phyloP scores from a whole-genome alignment of 2,113 vertebrate species.

The Tyto alba region DNA sequence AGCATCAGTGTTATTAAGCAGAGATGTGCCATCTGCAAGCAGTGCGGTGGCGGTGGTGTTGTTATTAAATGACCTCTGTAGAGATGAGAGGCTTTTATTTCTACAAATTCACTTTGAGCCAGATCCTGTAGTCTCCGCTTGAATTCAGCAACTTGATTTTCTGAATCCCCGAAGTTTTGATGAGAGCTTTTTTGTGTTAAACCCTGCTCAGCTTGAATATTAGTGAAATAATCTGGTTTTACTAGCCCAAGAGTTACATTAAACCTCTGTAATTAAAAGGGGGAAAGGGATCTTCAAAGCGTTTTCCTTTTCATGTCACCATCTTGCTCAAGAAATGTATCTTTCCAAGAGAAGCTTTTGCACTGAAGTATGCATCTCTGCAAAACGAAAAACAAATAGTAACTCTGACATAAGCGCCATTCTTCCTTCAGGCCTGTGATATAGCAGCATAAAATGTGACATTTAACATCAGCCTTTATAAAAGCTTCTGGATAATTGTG shows the following conservation, averaged over 20 bases:
- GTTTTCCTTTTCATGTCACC: not conserved
- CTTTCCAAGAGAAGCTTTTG: not conserved
- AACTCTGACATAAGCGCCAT: not conserved
- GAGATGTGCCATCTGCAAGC: not conserved
- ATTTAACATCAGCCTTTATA: slow-evolving; percentile 47
- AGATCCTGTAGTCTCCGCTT: not conserved
- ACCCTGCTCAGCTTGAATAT: not conserved
- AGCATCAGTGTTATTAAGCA: not conserved
- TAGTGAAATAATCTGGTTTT: not conserved
- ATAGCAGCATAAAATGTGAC: slow-evolving; percentile 39
- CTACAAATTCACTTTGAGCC: not conserved
- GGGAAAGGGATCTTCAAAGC: not conserved
- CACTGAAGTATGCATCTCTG: not conserved
- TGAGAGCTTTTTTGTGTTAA: not conserved
- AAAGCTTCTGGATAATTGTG: slow-evolving; percentile 21
- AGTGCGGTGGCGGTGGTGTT: accelerated
- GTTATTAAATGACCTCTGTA: not conserved
- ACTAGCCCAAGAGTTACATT: not conserved
- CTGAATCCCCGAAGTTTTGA: not conserved
- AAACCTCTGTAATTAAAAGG: slow-evolving; percentile 4
- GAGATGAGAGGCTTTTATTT: not conserved
- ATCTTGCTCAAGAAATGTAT: not conserved
- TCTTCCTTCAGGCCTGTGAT: slow-evolving; percentile 26
- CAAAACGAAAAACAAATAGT: slow-evolving; percentile 4
- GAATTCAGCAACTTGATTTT: not conserved